Evolutionary conservation across 2,113 vertebrate species (phyloP), one percentile per base, ranked within the genome.

Genomic region (Megaceryle maxima): DNA sequence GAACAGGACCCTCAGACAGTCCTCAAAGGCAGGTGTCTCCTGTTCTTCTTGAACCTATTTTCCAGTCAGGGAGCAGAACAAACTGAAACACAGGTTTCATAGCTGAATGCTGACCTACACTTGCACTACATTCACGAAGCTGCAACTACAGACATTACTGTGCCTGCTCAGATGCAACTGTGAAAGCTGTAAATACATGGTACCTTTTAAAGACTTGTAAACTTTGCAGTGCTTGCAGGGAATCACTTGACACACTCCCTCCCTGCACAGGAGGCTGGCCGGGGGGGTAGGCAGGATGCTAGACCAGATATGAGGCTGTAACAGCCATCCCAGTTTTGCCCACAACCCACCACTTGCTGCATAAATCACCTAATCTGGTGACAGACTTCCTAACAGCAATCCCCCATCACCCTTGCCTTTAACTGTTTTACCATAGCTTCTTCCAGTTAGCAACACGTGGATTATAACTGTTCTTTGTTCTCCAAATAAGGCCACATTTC

Each of bases 381-480:
- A 19, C 25, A 87, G 74, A 3, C 25, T 76, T 86, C 72, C 83
- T 53, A 60, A 67, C 15, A 39, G 44, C 16, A 64, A 76, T 15
- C 7, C 33, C 50, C 35, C 1, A 0, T 17, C 43, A 41, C 46
- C 56, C 15, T 29, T 0, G 0, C 19, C 33, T 63, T 43, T 51
- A 85, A 21, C 35, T 80, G 67, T 16, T 94, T 35, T 28, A 48
- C 60, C 46, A 22, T 12, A 74, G 29, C 46, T 44, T 73, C n/a
- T 79, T 28, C 29, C 51, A 69, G 35, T 18, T 18, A 69, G 19
- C 21, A 77, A 39, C 16, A 7, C 33, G 80, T 24, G 35, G 11
- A 37, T 64, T 68, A 26, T 1, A 24, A 57, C 8, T 3, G 5
- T 44, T 56, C 26, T 60, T 76, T 56, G 26, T 26, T 48, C 31